Percentiles rank a stretch among this genome's conserved stretches.
These are phyloP conservation scores for Hydrolagus affinis DNA, from an alignment of 2,113 vertebrate species.

Conservation along the genomic window DNA sequence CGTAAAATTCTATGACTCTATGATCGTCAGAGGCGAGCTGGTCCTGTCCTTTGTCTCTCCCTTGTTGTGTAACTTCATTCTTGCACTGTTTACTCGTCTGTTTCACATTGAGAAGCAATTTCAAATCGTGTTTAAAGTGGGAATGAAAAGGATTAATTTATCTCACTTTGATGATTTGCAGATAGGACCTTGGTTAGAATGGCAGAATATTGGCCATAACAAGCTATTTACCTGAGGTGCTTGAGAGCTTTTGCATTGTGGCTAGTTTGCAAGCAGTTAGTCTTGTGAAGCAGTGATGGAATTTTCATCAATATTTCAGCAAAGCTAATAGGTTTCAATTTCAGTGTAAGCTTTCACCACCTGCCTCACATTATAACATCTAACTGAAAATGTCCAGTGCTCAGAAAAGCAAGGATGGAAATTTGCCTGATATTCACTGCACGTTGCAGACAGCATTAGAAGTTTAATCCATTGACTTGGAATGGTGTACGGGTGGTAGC, in stretches of 20 bases:
- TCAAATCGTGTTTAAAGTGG: too few species aligned
- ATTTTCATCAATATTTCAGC: conserved; percentile 53
- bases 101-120: too few species aligned
- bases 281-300: conserved; percentile 45
- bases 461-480: not conserved
- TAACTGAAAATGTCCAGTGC: conserved; percentile 38
- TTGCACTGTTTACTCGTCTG: not conserved
- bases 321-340: conserved; percentile 42
- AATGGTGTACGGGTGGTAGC: not conserved
- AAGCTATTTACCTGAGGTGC: not conserved
- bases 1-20: too few species aligned
- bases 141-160: too few species aligned
- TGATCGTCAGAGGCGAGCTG: too few species aligned
- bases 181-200: too few species aligned
- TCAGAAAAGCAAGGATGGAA: conserved; percentile 4
- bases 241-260: not conserved
- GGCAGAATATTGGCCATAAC: not conserved
- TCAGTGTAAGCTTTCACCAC: conserved; percentile 38
- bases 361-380: conserved; percentile 34
- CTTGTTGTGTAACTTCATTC: not conserved
- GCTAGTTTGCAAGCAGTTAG: not conserved
- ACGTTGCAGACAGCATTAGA: not conserved
- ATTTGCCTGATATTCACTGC: conserved; percentile 38
- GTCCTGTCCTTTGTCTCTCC: too few species aligned
- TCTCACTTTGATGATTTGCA: too few species aligned